Evolutionary conservation across 2,888 invertebrate species (phyloP).

Genomic region (Steinernema hermaphroditum): DNA sequence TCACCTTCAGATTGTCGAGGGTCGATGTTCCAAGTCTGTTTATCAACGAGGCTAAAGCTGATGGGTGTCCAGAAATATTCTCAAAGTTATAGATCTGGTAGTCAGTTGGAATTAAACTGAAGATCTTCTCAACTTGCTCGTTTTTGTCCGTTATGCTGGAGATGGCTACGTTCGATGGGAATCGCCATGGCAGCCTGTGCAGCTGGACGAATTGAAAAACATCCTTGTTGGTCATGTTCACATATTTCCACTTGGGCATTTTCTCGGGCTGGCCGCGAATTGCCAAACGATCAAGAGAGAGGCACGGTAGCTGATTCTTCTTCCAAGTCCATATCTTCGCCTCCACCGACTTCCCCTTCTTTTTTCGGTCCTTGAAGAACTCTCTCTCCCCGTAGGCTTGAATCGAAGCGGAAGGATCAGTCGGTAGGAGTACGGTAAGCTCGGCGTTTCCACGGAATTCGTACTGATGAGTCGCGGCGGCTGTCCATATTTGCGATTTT

Average conservation of each 20-base stretch:
- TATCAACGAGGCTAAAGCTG: background rate
- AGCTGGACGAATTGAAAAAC: background rate
- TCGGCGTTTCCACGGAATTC: constrained; percentile 15
- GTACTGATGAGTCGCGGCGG: background rate
- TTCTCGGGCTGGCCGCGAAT: constrained; percentile 9
- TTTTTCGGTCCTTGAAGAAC: constrained; percentile 10
- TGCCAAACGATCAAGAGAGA: background rate
- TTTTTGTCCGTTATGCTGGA: background rate
- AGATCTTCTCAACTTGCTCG: background rate
- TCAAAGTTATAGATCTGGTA: constrained; percentile 19
- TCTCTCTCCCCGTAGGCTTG: constrained; percentile 11
- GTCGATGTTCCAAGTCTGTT: background rate
- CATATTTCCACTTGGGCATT: constrained; percentile 12
- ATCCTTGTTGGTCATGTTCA: background rate
- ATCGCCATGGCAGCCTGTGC: background rate
- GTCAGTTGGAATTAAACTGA: background rate
- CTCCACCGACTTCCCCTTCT: constrained; percentile 6
- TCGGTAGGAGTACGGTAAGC: constrained; percentile 14
- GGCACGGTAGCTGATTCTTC: background rate
- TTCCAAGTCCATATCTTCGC: constrained; percentile 18
- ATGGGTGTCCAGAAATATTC: background rate
- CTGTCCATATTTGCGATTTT: background rate
- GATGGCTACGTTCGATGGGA: background rate
- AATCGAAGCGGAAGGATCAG: background rate
- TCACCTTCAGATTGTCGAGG: background rate